Percentiles rank a stretch among this genome's conserved stretches.
Conservation (phyloP, 2,888 invertebrate genomes). For the Lacanobia wlatinum region DNA sequence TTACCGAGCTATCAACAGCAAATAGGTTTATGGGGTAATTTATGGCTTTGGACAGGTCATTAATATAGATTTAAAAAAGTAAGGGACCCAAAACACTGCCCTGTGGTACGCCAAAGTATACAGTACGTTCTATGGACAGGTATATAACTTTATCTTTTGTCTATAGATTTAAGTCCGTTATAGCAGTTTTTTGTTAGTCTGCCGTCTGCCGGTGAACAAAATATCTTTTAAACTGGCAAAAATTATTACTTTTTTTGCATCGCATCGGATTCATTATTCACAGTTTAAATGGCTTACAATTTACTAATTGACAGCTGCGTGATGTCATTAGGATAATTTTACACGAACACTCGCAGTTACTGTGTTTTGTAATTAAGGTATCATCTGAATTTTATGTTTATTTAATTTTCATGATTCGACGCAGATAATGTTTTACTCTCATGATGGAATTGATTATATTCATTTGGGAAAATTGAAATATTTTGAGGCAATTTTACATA, state of each 20-base stretch:
- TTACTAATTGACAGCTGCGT: slow-evolving; percentile 28
- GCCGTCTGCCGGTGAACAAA: too few species aligned
- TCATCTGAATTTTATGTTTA: slow-evolving; percentile 18
- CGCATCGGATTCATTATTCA: slow-evolving; percentile 14
- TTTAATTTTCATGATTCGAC: slow-evolving; percentile 5
- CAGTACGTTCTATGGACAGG: too few species aligned
- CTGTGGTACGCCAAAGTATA: too few species aligned
- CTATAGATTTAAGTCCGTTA: too few species aligned
- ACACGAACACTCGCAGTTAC: slow-evolving; percentile 3
- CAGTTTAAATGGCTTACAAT: slow-evolving; percentile 11
- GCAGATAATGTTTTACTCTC: not conserved
- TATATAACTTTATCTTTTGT: too few species aligned
- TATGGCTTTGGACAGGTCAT: too few species aligned
- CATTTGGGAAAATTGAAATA: not conserved
- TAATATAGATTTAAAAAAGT: too few species aligned
- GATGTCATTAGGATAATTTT: slow-evolving; percentile 40
- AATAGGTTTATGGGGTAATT: too few species aligned
- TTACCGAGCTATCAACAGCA: too few species aligned
- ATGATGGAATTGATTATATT: not conserved
- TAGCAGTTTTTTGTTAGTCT: too few species aligned
- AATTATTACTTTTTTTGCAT: not conserved
- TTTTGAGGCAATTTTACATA: not conserved
- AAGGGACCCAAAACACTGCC: too few species aligned
- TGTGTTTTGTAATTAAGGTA: slow-evolving; percentile 15
- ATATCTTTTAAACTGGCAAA: not conserved